Evolutionary conservation across 2,113 vertebrate genomes (phyloP), one percentile per base, ranked within the genome.

Genomic region (Polypterus senegalus): DNA sequence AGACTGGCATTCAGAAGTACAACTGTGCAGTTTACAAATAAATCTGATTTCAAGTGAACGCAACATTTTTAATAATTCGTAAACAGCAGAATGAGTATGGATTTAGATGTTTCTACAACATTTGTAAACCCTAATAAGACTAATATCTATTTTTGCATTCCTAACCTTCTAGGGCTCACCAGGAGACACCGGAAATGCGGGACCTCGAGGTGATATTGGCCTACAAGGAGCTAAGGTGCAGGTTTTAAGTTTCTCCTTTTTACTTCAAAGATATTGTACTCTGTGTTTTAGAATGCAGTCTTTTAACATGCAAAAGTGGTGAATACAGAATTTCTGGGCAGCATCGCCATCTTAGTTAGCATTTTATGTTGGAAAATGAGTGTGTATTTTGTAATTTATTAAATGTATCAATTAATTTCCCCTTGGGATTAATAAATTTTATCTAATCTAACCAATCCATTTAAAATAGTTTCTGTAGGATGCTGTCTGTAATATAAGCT

Each of bases 151-250:
- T 57, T 27, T 60, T 43, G 59, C 10, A 52, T 46, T 49, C 27
- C 10, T 51, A 44, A 27, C 27, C 27, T 61, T 59, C 49, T 10
- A 69, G 70, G 67, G 67, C 6, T 61, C 58, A 9, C 11, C 48
- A 3, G 70, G 70, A 48, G 67, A 71, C 3, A 11, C 52, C 46
- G 66, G 67, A 60, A 57, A 69, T 61, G 59, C 65, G 56, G 70
- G 70, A 54, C 64, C 57, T 48, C 52, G 59, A 62, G 70, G 70
- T 56, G 64, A 69, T 48, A 66, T 52, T 48, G 70, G 70, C 9
- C 46, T 48, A 5, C 62, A 56, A 48, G 70, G 70, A 46, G 57
- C 62, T 6, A 61, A 47, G 53, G 70, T 69, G 62, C 60, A 45
- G 46, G n/a, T n/a, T 9, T 45, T 46, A 4, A 11, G 53, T 7